Base-by-base conservation (phyloP, 2,888 invertebrate species). In the Pseudococcus longispinus region DNA sequence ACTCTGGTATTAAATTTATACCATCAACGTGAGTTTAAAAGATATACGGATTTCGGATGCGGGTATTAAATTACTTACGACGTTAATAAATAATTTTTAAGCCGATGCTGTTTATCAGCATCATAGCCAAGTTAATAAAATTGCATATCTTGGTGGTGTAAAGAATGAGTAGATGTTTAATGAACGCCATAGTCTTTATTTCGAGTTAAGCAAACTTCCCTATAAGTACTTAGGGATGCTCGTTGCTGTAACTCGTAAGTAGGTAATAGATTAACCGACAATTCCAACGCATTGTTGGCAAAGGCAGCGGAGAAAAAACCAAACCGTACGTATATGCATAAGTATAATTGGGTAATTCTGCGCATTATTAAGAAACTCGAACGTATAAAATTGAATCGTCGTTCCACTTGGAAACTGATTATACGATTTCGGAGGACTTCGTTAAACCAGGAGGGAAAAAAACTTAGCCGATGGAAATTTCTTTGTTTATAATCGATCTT, bases 41-140 rank as follows among this genome's bases (percentile, higher is more conserved):
- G 70, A 70, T 29, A 70, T 18, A 29, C 26, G 70, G 29, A 70
- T 70, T 70, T 70, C 29, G 29, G 70, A 70, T 29, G 70, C 15
- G 70, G 70, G 70, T 70, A 70, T 70, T 70, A 29, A 70, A 70
- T 70, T 70, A 70, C 70, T 70, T 29, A 29, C 70, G 26, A 70
- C 70, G 29, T 70, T 70, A 26, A 70, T 70, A 70, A 70, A 70
- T 70, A 70, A 70, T 70, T 70, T 26, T 70, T 29, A 70, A 70
- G 70, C 70, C 29, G 29, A 70, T 29, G 29, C 20, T 70, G 70
- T 70, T 70, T 26, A 70, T 70, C 70, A 70, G 29, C 29, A 70
- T 70, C 18, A 29, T 70, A 29, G 70, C 70, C 15, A 29, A 70
- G 70, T 26, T 29, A 70, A 70, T 70, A 70, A 70, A 70, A 70